Conservation (phyloP, 2,113 vertebrate genomes). For the Pipa parva region DNA sequence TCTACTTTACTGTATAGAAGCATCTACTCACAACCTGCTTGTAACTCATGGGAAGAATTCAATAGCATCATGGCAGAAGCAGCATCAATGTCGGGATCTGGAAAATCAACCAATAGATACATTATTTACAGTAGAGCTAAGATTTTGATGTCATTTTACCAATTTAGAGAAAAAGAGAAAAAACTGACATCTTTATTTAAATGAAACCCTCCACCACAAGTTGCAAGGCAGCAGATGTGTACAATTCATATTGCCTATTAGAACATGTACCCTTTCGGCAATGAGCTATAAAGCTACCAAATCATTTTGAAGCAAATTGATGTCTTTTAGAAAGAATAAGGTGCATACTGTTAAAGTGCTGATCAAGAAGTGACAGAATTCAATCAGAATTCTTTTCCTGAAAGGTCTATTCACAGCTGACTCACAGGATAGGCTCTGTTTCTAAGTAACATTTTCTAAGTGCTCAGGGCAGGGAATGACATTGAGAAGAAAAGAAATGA, state of each 20-base stretch:
- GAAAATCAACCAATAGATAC: conserved; percentile 78
- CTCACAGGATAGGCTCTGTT: background rate
- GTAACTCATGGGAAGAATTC: conserved; percentile 80
- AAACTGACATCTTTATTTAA: background rate
- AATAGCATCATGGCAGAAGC: conserved; percentile 82
- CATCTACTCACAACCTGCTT: conserved; percentile 81
- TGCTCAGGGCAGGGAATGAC: background rate
- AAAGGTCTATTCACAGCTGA: no score
- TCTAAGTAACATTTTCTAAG: background rate
- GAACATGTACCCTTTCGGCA: no score
- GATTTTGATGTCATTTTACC: conserved; percentile 9
- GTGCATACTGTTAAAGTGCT: no score
- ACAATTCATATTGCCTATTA: no score
- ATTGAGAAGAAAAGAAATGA: background rate
- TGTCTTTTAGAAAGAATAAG: no score
- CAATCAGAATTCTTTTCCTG: no score
- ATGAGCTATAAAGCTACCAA: no score
- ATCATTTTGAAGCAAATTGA: no score
- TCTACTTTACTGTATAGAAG: conserved; percentile 70
- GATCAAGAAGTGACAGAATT: no score
- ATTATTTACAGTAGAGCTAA: conserved; percentile 68
- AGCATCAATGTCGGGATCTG: conserved; percentile 81
- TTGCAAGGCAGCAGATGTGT: background rate
- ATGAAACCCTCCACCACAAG: background rate
- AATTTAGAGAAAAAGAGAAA: background rate